Conservation (phyloP, 2,113 vertebrate genomes). For the Odocoileus virginianus region DNA sequence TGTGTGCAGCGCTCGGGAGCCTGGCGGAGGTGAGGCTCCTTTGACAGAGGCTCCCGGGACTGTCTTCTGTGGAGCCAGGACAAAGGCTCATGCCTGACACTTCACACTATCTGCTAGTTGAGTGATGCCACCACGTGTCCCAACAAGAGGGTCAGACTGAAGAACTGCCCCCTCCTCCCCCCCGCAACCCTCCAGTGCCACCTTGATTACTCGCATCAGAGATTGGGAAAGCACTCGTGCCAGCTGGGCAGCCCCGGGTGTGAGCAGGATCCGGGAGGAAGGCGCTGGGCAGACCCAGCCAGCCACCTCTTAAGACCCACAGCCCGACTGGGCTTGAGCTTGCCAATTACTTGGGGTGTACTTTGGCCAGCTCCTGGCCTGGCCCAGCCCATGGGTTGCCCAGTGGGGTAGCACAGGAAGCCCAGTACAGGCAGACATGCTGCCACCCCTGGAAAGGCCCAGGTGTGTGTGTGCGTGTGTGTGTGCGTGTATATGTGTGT, state of each 20-base stretch:
- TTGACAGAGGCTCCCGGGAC: neutral
- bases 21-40: rapidly evolving
- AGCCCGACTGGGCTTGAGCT: rapidly evolving
- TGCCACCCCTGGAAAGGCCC: neutral
- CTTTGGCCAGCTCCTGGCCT: neutral
- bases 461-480: neutral
- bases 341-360: no score
- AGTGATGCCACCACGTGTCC: neutral
- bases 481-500: no score
- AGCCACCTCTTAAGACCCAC: neutral
- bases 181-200: neutral
- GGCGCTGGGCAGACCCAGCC: neutral
- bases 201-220: rapidly evolving
- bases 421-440: neutral
- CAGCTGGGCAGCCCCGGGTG: neutral
- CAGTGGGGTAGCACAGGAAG: rapidly evolving
- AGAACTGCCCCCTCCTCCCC: neutral
- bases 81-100: neutral
- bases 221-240: neutral
- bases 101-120: neutral
- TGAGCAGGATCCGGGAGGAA: neutral
- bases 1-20: neutral
- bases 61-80: neutral
- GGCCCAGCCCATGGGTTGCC: neutral
- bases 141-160: neutral